Percentiles rank a stretch among this genome's conserved stretches.
phyloP scores from a whole-genome alignment of 2,113 vertebrate species.

The Nyctereutes procyonoides region DNA sequence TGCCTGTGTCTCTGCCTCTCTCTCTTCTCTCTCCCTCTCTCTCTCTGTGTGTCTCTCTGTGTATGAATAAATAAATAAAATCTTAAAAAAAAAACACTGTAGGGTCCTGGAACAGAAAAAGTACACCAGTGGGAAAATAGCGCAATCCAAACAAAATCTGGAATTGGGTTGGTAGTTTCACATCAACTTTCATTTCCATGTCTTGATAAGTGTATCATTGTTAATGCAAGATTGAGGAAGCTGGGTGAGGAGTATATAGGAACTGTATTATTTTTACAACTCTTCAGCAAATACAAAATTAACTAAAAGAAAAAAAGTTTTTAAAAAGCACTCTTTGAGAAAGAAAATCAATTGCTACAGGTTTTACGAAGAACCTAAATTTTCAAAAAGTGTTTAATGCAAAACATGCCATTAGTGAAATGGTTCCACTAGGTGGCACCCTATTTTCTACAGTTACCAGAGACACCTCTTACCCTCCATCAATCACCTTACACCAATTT shows the following conservation, averaged over 20 bases:
- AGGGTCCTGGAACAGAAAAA: slow-evolving; percentile 33
- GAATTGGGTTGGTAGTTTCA: not conserved
- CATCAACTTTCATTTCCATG: slow-evolving; percentile 31
- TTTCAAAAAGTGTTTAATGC: not conserved
- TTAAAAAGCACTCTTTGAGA: not conserved
- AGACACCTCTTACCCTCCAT: not conserved
- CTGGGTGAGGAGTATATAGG: not conserved
- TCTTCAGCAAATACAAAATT: slow-evolving; percentile 35
- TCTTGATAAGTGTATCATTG: not conserved
- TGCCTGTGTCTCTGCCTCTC: not conserved
- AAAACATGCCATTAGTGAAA: slow-evolving; percentile 65
- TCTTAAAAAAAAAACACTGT: not conserved
- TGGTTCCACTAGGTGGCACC: slow-evolving; percentile 75
- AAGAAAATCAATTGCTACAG: not conserved
- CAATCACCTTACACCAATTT: not conserved
- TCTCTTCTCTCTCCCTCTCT: not conserved
- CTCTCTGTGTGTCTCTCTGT: no score
- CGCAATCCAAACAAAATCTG: slow-evolving; percentile 10
- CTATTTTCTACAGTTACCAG: slow-evolving; percentile 32
- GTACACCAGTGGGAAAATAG: slow-evolving; percentile 31
- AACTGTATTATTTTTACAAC: slow-evolving; percentile 12
- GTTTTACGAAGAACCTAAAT: slow-evolving; percentile 1
- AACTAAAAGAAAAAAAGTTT: slow-evolving; percentile 40
- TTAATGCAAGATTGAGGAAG: not conserved
- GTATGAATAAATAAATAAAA: not conserved